Conservation (phyloP, 2,797 vertebrate species). For the Xiphophorus birchmanni region DNA sequence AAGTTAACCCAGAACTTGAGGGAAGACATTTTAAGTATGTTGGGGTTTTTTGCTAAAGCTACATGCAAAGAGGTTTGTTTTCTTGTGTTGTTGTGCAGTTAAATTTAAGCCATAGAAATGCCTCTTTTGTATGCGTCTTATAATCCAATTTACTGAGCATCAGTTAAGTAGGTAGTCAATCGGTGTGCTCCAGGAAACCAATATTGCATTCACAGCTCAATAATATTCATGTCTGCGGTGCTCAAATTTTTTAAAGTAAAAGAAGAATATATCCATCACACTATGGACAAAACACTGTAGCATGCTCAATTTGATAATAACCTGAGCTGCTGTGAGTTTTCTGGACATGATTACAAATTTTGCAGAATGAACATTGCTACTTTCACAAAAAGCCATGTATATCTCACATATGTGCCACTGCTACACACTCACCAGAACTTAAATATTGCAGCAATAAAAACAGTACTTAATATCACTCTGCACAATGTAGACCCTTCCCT, state of each 20-base stretch:
- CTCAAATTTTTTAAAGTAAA: not conserved
- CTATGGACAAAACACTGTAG: not conserved
- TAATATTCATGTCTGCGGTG: not conserved
- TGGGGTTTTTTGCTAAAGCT: not conserved
- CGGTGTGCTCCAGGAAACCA: not conserved
- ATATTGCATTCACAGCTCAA: not conserved
- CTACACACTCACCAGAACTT: not conserved
- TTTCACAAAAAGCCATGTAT: not conserved
- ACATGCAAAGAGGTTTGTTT: not conserved
- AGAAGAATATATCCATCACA: not conserved
- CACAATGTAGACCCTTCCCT: not conserved
- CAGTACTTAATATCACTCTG: not conserved
- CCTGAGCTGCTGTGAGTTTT: not conserved
- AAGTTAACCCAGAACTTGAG: not conserved
- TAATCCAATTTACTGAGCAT: not conserved
- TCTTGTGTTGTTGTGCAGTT: not conserved
- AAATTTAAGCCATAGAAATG: not conserved
- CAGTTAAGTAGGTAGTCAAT: not conserved
- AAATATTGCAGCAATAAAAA: not conserved
- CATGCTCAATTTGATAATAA: not conserved
- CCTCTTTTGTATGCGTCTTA: not conserved
- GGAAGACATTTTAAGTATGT: not conserved
- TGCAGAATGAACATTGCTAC: not conserved
- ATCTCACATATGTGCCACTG: not conserved
- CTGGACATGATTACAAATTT: not conserved